Conservation (phyloP, 1,140 invertebrate species). For the Drosophila athabasca region DNA sequence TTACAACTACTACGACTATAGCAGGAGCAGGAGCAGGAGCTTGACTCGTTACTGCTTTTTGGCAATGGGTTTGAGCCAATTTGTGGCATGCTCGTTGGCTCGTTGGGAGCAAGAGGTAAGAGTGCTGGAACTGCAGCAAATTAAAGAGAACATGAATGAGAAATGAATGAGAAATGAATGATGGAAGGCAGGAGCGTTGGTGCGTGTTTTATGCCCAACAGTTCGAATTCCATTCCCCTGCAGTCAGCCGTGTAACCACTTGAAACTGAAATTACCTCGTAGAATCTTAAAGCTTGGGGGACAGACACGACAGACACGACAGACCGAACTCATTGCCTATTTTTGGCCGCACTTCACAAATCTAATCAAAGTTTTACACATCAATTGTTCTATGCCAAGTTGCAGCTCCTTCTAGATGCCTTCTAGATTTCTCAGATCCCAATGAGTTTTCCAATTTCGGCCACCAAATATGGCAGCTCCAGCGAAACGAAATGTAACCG, state of each 20-base stretch:
- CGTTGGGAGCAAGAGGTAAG: neutral
- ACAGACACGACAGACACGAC: neutral
- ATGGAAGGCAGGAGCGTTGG: neutral
- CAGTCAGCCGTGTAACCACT: neutral
- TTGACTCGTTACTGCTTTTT: no score
- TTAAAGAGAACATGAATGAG: neutral
- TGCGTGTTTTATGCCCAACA: no score
- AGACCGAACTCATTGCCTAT: slow-evolving; percentile 13
- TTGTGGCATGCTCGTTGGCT: slow-evolving; percentile 6
- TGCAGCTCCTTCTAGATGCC: neutral
- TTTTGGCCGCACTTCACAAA: slow-evolving; percentile 44
- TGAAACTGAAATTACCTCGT: no score
- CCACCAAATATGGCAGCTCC: slow-evolving; percentile 3
- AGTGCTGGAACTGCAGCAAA: slow-evolving; percentile 6
- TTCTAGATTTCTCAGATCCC: slow-evolving; percentile 4
- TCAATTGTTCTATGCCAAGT: slow-evolving; percentile 58
- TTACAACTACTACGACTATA: slow-evolving; percentile 3
- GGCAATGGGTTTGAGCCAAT: slow-evolving; percentile 6
- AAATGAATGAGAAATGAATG: no score
- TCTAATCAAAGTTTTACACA: slow-evolving; percentile 72
- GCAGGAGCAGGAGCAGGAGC: neutral
- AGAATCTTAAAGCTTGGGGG: no score
- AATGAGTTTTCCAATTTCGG: slow-evolving; percentile 6
- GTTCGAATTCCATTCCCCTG: slow-evolving; percentile 12
- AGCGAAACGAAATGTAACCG: slow-evolving; percentile 1